A percentile compares a stretch with the other conserved stretches of the same genome.
These are phyloP conservation scores for Odontamblyopus rebecca DNA, from an alignment of 2,797 vertebrate species.

Conservation along the genomic window DNA sequence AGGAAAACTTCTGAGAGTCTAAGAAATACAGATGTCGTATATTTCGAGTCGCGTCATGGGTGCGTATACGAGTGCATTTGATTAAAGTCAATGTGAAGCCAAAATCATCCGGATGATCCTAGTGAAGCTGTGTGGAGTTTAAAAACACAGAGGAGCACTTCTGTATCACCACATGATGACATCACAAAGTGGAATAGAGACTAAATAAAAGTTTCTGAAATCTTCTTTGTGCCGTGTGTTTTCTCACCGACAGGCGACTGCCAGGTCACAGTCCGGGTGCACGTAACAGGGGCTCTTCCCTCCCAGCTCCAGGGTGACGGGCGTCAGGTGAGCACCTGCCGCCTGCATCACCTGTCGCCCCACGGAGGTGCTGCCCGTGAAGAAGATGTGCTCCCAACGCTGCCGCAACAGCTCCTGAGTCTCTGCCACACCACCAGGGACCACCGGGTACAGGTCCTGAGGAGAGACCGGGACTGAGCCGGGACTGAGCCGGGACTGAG, in stretches of 20 bases:
- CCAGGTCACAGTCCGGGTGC: slow-evolving; percentile 78
- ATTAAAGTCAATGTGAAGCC: too few species aligned
- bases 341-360: slow-evolving; percentile 87
- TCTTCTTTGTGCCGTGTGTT: neutral
- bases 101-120: too few species aligned
- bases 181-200: too few species aligned
- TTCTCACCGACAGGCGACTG: neutral
- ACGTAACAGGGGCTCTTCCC: slow-evolving; percentile 94
- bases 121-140: too few species aligned
- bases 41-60: too few species aligned
- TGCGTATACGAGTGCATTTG: too few species aligned
- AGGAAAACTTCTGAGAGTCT: too few species aligned
- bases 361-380: slow-evolving; percentile 79
- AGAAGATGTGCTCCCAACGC: slow-evolving; percentile 89
- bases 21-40: too few species aligned
- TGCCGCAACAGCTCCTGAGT: slow-evolving; percentile 84
- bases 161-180: too few species aligned
- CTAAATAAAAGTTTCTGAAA: too few species aligned
- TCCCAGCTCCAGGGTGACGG: slow-evolving; percentile 90
- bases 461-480: neutral
- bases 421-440: slow-evolving; percentile 82
- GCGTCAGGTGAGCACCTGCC: slow-evolving; percentile 86
- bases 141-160: too few species aligned
- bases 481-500: neutral
- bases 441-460: slow-evolving; percentile 85